Evolutionary conservation across 1,140 invertebrate genomes (phyloP), one percentile per base, ranked within the genome.

Genomic region (Tenebrio molitor): DNA sequence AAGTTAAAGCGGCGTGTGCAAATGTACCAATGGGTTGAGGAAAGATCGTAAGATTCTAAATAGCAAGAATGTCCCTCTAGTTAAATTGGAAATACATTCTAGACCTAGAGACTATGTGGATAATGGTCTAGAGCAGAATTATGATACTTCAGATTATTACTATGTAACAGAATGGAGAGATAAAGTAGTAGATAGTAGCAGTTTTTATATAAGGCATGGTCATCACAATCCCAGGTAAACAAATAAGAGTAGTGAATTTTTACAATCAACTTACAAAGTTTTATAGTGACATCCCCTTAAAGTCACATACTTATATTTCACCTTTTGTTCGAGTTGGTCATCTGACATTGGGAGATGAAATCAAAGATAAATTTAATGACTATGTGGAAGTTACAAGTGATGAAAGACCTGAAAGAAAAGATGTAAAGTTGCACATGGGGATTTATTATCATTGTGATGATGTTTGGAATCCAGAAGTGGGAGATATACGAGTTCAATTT

Each of bases 21-120:
- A 83, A 96, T 96, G 92, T 97, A 92, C 81, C 95, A 97, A 80
- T 97, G 95, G 95, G 87, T 95, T 42, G 94, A 97, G 80, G 92
- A 95, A 77, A 84, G 88, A 81, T 86, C 83, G 87, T 89, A 81
- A 69, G 69, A 69, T 7, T 10, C 44, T 63, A 5, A 62, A 46
- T 33, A 5, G 14, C 10, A 34, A 1, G 19, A 6, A 23, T 4
- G 4, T 21, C 16, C n/a, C 6, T 8, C 6, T 7, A 65, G 7
- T 39, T 21, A 39, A 25, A 14, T 69, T 64, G 17, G n/a, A 6
- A 25, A 41, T 36, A 16, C 23, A 33, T 64, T 75, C 42, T 62
- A 78, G 77, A 10, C 65, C 77, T 8, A 77, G 75, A 39, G 44
- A 74, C 67, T 68, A 77, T 67, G 71, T 70, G 53, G 64, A 67